Conservation (phyloP, 1,140 invertebrate genomes). For the Bombus superbus region DNA sequence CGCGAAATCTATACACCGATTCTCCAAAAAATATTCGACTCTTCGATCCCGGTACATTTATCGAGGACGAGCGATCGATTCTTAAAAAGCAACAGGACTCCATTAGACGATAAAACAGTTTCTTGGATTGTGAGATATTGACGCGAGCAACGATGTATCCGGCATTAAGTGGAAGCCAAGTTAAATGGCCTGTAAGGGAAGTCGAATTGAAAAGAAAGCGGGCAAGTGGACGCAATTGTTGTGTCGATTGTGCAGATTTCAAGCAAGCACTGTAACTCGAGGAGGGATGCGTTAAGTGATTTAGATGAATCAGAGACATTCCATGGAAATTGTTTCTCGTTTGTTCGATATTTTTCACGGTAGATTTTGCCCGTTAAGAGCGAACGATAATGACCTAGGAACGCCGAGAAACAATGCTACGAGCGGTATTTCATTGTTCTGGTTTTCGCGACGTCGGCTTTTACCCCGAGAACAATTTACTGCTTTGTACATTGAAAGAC, state of each 20-base stretch:
- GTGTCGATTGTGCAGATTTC: conserved; percentile 4
- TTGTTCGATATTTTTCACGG: conserved; percentile 2
- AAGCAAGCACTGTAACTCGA: no score
- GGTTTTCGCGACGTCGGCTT: conserved; percentile 42
- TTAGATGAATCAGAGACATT: conserved; percentile 47
- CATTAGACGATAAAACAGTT: conserved; percentile 47
- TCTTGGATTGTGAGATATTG: conserved; percentile 34
- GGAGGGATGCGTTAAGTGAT: conserved; percentile 29
- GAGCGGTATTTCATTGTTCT: conserved; percentile 14
- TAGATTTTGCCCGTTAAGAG: conserved; percentile 2
- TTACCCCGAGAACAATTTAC: conserved; percentile 3
- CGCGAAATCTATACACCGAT: background rate
- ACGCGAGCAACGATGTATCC: conserved; percentile 15
- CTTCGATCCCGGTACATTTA: conserved; percentile 26
- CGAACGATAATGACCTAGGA: conserved; percentile 38
- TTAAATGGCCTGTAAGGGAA: conserved; percentile 51
- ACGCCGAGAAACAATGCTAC: conserved; percentile 27
- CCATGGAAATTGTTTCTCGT: background rate
- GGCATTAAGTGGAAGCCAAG: conserved; percentile 21
- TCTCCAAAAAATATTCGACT: background rate
- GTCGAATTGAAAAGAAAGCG: conserved; percentile 14
- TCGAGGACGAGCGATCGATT: conserved; percentile 4
- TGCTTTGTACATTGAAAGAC: conserved; percentile 15
- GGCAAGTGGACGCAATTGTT: background rate
- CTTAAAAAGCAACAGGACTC: conserved; percentile 38